Evolutionary conservation across 2,797 vertebrate species (phyloP), one percentile per base, ranked within the genome.

Genomic region (Picus viridis): DNA sequence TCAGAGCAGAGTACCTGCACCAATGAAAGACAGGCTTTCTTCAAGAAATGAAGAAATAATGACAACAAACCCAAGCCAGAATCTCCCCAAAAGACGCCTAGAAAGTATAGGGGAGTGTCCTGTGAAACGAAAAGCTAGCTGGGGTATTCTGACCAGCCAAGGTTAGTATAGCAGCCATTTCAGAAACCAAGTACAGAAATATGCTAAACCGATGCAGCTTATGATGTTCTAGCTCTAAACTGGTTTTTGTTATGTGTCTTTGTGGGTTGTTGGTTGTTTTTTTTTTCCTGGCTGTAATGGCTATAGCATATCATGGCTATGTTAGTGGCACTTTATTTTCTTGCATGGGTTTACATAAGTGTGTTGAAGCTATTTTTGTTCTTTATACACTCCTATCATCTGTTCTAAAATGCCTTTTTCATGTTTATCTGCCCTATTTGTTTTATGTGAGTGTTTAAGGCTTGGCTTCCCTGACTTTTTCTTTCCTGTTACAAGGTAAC

Each of bases 141-240:
- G 99, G 99, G 98, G 98, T 89, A 98, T 99, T 97, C 98, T 99
- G 95, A 99, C 98, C 92, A 99, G 99, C 97, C 99, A 99, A 99
- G 99, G 99, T 99, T 97, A 98, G 99, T 99, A 97, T 24, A 96
- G 95, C 89, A 85, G 95, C 89, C 92, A 53, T 92, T 94, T 85
- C 91, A 73, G 47, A 79, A 87, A 63, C 70, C 4, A 26, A 67
- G 63, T 65, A 29, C 77, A 63, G 71, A 79, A 94, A 63, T 95
- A 68, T 69, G 90, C 45, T 39, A 36, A 65, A 41, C 58, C 93
- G 95, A 88, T 61, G 78, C 93, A 32, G 5, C 92, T 96, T 83
- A 45, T 74, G 58, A 62, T 72, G 73, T 88, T 89, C 83, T 89
- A 88, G 90, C 91, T 91, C 34, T 78, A 73, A 92, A 73, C n/a